Evolutionary conservation across 2,113 vertebrate species (phyloP).

Genomic region (Sceloporus tristichus): DNA sequence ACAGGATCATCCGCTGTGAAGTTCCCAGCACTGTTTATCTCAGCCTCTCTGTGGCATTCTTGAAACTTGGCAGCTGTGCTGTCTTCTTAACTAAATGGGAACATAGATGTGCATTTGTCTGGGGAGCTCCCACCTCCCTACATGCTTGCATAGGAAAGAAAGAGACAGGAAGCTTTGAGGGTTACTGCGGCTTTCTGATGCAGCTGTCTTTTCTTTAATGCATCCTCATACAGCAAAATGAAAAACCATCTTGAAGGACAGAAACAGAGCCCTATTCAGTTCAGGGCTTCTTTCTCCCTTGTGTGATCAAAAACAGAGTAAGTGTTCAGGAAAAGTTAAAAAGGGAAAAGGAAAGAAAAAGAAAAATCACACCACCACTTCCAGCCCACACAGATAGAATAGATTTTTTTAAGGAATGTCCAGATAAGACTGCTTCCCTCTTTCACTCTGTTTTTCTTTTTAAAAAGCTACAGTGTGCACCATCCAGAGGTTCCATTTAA

Average conservation of each 20-base stretch:
- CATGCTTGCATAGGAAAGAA: constrained; percentile 60
- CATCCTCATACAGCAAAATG: constrained; percentile 58
- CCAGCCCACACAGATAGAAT: constrained; percentile 36
- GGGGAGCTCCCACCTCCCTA: constrained; percentile 49
- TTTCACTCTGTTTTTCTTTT: neutral
- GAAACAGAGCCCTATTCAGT: constrained; percentile 73
- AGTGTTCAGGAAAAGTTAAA: constrained; percentile 59
- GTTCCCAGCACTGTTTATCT: constrained; percentile 45
- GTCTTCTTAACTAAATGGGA: constrained; percentile 45
- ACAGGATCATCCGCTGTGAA: constrained; percentile 41
- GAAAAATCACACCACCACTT: neutral
- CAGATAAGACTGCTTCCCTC: constrained; percentile 29
- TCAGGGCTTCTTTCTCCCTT: constrained; percentile 62
- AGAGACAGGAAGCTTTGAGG: constrained; percentile 70
- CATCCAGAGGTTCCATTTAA: neutral
- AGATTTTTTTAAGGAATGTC: neutral
- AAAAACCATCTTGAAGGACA: constrained; percentile 60
- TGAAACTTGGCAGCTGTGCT: constrained; percentile 62
- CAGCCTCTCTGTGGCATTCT: constrained; percentile 50
- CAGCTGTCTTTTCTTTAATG: constrained; percentile 65
- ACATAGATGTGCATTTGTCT: constrained; percentile 68
- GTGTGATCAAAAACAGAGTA: constrained; percentile 65
- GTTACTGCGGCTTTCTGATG: constrained; percentile 52
- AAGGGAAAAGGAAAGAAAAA: constrained; percentile 13
- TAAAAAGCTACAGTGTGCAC: constrained; percentile 20